Evolutionary conservation across 2,888 invertebrate species (phyloP).

Genomic region (Aproaerema taeniolella): DNA sequence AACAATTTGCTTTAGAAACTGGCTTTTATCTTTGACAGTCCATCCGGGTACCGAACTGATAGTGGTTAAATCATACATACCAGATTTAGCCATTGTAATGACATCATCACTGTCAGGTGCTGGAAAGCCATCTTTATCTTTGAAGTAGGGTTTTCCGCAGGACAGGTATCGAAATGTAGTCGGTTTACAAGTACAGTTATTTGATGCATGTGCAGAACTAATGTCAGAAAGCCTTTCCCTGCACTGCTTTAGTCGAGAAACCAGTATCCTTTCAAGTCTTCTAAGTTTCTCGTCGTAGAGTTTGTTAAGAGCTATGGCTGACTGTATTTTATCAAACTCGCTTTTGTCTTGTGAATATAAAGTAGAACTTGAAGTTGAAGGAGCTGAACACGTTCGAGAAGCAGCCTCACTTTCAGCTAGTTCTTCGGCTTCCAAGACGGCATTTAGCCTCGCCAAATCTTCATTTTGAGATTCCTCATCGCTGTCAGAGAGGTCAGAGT

Average conservation of each 20-base stretch:
- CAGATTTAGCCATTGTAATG: slow-evolving; percentile 41
- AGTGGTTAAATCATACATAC: slow-evolving; percentile 65
- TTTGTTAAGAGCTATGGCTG: not conserved
- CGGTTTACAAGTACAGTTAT: too few relatives aligned
- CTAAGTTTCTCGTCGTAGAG: slow-evolving; percentile 32
- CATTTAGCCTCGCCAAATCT: slow-evolving; percentile 33
- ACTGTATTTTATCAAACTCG: slow-evolving; percentile 21
- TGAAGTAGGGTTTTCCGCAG: slow-evolving; percentile 82
- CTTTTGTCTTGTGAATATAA: too few relatives aligned
- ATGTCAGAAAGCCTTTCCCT: slow-evolving; percentile 40
- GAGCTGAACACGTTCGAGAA: too few relatives aligned
- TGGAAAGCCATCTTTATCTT: slow-evolving; percentile 72
- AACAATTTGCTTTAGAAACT: slow-evolving; percentile 66
- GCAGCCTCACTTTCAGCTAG: too few relatives aligned
- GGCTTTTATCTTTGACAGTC: slow-evolving; percentile 77
- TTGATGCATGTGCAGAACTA: too few relatives aligned
- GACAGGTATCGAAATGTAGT: slow-evolving; percentile 38
- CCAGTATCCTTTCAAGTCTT: slow-evolving; percentile 42
- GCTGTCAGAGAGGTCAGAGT: slow-evolving; percentile 24
- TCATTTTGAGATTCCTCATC: slow-evolving; percentile 36
- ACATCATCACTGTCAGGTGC: slow-evolving; percentile 80
- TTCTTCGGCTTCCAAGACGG: slow-evolving; percentile 30
- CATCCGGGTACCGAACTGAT: slow-evolving; percentile 64
- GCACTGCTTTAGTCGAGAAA: slow-evolving; percentile 45
- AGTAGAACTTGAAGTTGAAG: too few relatives aligned